Conservation (phyloP, 2,113 vertebrate species). For the Nestor notabilis region DNA sequence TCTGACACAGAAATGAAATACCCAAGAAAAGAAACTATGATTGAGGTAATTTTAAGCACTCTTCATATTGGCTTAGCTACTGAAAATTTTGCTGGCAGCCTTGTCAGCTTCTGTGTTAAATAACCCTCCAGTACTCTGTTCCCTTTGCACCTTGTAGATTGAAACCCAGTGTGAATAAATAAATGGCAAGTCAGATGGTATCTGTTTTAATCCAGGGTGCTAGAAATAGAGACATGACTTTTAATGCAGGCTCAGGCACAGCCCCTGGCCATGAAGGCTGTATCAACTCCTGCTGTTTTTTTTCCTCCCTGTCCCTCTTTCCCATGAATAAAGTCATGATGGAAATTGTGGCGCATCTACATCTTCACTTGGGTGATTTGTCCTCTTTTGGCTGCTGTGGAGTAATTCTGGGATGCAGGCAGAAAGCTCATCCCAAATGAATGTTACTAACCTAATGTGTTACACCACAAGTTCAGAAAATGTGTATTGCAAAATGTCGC, state of each 20-base stretch:
- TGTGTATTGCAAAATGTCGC: neutral
- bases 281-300: slow-evolving; percentile 16
- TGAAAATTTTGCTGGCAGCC: neutral
- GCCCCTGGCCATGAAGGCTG: neutral
- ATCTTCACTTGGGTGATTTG: slow-evolving; percentile 17
- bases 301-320: neutral
- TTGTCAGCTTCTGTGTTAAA: neutral
- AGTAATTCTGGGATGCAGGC: neutral
- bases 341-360: slow-evolving; percentile 10
- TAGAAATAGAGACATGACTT: slow-evolving; percentile 46
- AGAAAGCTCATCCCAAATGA: neutral
- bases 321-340: slow-evolving; percentile 16
- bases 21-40: neutral
- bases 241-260: slow-evolving; percentile 2
- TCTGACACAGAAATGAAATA: neutral
- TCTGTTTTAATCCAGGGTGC: slow-evolving; percentile 19
- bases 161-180: slow-evolving; percentile 23
- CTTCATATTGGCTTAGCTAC: neutral
- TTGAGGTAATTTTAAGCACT: neutral
- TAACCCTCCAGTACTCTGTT: neutral
- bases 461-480: neutral
- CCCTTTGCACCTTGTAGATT: neutral
- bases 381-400: neutral
- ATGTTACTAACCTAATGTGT: neutral
- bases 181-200: slow-evolving; percentile 41